These are phyloP conservation scores for Drosophila acutilabella DNA, from an alignment of 2,888 invertebrate genomes.

Conservation along the genomic window DNA sequence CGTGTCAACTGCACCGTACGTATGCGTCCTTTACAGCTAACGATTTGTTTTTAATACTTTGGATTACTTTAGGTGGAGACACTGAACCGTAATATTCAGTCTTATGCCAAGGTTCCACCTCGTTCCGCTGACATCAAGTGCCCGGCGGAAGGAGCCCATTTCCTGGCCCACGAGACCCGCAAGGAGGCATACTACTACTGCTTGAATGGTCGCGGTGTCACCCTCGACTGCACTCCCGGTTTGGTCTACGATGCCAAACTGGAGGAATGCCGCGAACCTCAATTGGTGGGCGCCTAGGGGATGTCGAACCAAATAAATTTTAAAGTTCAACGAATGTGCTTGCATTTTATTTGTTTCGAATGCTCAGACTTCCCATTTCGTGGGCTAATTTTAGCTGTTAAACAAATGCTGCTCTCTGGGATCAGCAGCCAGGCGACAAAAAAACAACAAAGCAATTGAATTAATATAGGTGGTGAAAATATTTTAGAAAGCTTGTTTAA, in stretches of 20 bases:
- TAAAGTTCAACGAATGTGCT: slow-evolving; percentile 50
- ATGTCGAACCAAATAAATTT: slow-evolving; percentile 49
- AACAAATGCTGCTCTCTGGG: slow-evolving; percentile 31
- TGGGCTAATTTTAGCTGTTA: slow-evolving; percentile 52
- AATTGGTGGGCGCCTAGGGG: slow-evolving; percentile 47
- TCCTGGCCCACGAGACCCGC: slow-evolving; percentile 68
- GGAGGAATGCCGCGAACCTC: slow-evolving; percentile 76
- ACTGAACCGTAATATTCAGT: slow-evolving; percentile 72
- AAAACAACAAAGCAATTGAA: background rate
- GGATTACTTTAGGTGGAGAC: slow-evolving; percentile 61
- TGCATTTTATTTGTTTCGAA: slow-evolving; percentile 47
- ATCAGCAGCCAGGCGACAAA: slow-evolving; percentile 49
- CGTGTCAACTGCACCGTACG: slow-evolving; percentile 76
- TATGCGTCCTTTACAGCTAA: background rate
- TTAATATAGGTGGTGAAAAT: background rate
- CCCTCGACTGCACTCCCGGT: slow-evolving; percentile 83
- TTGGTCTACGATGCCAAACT: slow-evolving; percentile 73
- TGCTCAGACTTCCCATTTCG: slow-evolving; percentile 36
- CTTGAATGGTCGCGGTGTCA: slow-evolving; percentile 79
- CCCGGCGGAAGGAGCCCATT: slow-evolving; percentile 75
- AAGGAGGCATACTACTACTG: slow-evolving; percentile 80
- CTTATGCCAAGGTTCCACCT: slow-evolving; percentile 75
- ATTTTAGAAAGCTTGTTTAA: too few species aligned
- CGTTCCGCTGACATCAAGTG: slow-evolving; percentile 78
- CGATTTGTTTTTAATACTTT: background rate